Base-by-base conservation (phyloP, 1,140 invertebrate species). In the Drosophila sproati region DNA sequence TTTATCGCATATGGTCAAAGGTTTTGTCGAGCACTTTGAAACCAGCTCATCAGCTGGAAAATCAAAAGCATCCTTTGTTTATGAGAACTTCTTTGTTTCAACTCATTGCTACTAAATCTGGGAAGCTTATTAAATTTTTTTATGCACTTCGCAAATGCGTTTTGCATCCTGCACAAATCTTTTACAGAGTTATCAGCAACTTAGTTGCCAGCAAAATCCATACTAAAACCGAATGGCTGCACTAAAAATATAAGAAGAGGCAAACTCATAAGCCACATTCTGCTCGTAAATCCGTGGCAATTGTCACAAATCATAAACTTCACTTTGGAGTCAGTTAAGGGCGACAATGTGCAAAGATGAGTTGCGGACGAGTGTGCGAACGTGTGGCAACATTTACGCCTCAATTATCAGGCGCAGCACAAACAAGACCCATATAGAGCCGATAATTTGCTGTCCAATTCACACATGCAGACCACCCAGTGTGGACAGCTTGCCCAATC, bases 1-100 rank as follows among this genome's bases (percentile, higher is more conserved):
- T 88, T 87, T 71, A 64, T 71, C 85, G 63, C 83, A 87, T 87
- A 87, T 87, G 83, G 83, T 83, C 83, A 87, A 89, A 87, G 80
- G 66, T 59, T 80, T 80, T 5, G 48, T 45, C 32, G 45, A 43
- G 64, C 60, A 52, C 79, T 87, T 87, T 87, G 83, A 87, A 87
- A 74, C 66, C 69, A 63, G 69, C 54, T 45, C 77, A 56, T 80
- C 80, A 83, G 82, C 56, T 80, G 83, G 83, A 87, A 87, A 87
- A 88, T 87, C 83, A 87, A 88, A 87, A 75, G 83, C 54, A 48
- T 63, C 69, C 68, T 67, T 83, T 85, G 81, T 83, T 80, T 77
- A 34, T 64, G 47, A 35, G 20, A 73, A 39, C 52, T 88, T 68
- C 48, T 69, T 87, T 87, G 76, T 87, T 77, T 64, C 73, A 56